These are phyloP conservation scores for Squalus acanthias DNA, from an alignment of 2,797 vertebrate species.

Conservation along the genomic window DNA sequence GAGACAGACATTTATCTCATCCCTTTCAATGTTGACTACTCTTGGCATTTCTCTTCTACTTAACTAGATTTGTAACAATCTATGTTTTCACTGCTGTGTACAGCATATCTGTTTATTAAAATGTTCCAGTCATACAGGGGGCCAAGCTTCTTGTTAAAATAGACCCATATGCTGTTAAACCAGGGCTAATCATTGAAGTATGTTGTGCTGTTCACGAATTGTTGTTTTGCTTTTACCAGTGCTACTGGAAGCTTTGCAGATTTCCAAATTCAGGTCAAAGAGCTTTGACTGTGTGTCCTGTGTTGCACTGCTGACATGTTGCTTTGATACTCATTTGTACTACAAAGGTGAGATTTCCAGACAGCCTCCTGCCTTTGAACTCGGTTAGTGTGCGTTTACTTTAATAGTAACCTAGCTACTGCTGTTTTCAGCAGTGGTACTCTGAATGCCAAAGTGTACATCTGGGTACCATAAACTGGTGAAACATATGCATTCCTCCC, in stretches of 20 bases:
- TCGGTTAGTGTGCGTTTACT: neutral
- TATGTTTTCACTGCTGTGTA: neutral
- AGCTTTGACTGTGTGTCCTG: neutral
- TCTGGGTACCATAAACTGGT: slow-evolving; percentile 30
- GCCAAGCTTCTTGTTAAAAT: neutral
- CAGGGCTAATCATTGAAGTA: neutral
- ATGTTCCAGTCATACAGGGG: neutral
- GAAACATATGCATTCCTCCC: neutral
- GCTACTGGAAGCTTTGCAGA: neutral
- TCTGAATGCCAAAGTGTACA: slow-evolving; percentile 30
- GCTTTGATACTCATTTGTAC: slow-evolving; percentile 18
- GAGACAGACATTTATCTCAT: neutral
- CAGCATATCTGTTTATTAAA: neutral
- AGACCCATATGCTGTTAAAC: neutral
- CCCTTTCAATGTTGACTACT: no score
- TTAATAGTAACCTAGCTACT: slow-evolving; percentile 3
- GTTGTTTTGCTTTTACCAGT: neutral
- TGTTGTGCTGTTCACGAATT: neutral
- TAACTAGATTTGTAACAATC: neutral
- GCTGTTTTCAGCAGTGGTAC: neutral
- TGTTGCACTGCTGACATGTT: neutral
- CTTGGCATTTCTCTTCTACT: neutral
- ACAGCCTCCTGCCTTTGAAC: slow-evolving; percentile 1
- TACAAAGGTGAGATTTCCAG: neutral
- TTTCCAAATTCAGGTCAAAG: slow-evolving; percentile 5